These are phyloP conservation scores for Diaprepes abbreviatus DNA, from an alignment of 2,888 invertebrate species.

Conservation along the genomic window DNA sequence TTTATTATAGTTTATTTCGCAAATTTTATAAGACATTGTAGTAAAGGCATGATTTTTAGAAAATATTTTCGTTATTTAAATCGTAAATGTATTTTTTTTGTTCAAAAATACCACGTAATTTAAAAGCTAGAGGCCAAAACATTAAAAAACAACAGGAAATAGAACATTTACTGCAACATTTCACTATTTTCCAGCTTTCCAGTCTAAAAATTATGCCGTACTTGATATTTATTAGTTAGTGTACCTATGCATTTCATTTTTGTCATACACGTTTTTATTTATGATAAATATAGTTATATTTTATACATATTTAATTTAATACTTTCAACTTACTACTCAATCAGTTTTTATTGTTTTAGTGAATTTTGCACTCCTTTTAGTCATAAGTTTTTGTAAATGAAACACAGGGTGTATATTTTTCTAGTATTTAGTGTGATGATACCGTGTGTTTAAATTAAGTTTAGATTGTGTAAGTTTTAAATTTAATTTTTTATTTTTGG, in stretches of 20 bases:
- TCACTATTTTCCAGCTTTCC: too few species aligned
- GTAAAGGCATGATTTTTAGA: background rate
- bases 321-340: background rate
- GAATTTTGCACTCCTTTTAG: constrained; percentile 2
- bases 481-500: background rate
- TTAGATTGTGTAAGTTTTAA: background rate
- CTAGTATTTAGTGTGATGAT: background rate
- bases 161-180: too few species aligned
- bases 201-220: constrained; percentile 5
- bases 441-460: background rate
- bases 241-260: background rate
- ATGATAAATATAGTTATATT: background rate
- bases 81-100: too few species aligned
- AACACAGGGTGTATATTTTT: constrained; percentile 21
- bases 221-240: constrained; percentile 4
- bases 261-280: background rate
- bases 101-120: too few species aligned
- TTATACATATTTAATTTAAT: background rate
- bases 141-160: too few species aligned
- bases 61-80: too few species aligned
- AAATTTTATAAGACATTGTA: constrained; percentile 8
- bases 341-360: background rate
- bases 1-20: constrained; percentile 15
- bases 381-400: constrained; percentile 13
- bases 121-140: too few species aligned